Conservation (phyloP, 1,140 invertebrate species). For the Thaumatotibia leucotreta region DNA sequence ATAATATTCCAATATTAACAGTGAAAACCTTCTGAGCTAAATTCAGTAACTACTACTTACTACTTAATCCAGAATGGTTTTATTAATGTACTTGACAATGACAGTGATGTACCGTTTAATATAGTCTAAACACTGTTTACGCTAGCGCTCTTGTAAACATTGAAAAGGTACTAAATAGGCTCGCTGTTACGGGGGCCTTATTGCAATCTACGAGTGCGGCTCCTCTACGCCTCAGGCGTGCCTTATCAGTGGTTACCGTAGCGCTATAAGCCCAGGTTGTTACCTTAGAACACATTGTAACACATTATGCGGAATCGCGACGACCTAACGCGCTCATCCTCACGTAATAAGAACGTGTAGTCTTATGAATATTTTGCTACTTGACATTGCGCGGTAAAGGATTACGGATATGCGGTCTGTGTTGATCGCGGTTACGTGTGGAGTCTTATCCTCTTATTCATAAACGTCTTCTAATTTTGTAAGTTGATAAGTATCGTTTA, state of each 20-base stretch:
- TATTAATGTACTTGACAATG: neutral
- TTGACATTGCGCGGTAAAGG: slow-evolving; percentile 38
- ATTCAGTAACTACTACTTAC: no score
- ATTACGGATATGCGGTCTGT: slow-evolving; percentile 19
- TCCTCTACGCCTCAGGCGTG: slow-evolving; percentile 58
- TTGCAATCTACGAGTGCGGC: slow-evolving; percentile 48
- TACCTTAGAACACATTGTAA: slow-evolving; percentile 67
- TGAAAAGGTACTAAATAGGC: slow-evolving; percentile 52
- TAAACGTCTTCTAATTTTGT: no score
- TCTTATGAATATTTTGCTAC: slow-evolving; percentile 53
- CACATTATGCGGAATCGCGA: slow-evolving; percentile 58
- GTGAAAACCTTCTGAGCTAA: no score
- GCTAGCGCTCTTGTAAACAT: slow-evolving; percentile 27
- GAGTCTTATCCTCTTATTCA: slow-evolving; percentile 12
- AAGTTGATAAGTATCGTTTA: no score
- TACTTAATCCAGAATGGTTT: no score
- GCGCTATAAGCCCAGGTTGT: slow-evolving; percentile 61
- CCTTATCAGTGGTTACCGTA: slow-evolving; percentile 59
- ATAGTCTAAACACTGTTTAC: neutral
- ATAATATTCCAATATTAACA: no score
- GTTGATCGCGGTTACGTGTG: slow-evolving; percentile 4
- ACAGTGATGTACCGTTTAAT: neutral
- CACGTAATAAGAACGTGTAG: slow-evolving; percentile 59
- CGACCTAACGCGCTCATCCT: slow-evolving; percentile 41
- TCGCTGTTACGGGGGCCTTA: slow-evolving; percentile 43